Conservation (phyloP, 2,888 invertebrate species). For the Dromius quadrimaculatus region DNA sequence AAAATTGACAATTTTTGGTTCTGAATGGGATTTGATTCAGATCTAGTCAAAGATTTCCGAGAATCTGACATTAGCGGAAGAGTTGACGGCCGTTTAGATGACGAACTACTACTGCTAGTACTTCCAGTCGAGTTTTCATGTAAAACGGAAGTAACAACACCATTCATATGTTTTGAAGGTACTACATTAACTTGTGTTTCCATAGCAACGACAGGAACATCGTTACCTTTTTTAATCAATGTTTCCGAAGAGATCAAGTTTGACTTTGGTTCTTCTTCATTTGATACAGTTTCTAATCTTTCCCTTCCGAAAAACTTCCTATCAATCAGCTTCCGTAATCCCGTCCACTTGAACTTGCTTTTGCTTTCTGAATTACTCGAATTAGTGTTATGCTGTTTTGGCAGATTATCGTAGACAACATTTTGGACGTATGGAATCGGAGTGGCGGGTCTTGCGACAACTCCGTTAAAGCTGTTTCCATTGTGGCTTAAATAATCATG, state of each 20-base stretch:
- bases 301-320: constrained; percentile 57
- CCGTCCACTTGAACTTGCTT: constrained; percentile 68
- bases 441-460: constrained; percentile 68
- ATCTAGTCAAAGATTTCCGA: constrained; percentile 52
- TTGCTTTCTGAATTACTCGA: constrained; percentile 62
- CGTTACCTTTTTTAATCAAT: constrained; percentile 60
- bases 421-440: constrained; percentile 82
- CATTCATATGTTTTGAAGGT: constrained; percentile 67
- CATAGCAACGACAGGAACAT: constrained; percentile 56
- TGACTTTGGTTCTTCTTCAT: constrained; percentile 53
- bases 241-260: constrained; percentile 58
- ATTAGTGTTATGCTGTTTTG: constrained; percentile 63
- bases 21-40: constrained; percentile 51
- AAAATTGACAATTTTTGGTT: constrained; percentile 50
- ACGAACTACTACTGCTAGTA: constrained; percentile 57
- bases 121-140: constrained; percentile 56
- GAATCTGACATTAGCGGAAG: constrained; percentile 62
- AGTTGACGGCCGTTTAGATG: constrained; percentile 65
- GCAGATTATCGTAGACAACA: constrained; percentile 71
- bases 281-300: constrained; percentile 45
- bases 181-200: constrained; percentile 73
- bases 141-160: constrained; percentile 67
- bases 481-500: constrained; percentile 68
- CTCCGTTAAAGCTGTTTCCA: constrained; percentile 57
- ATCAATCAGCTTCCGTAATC: constrained; percentile 67